Evolutionary conservation across 2,797 vertebrate species (phyloP), one percentile per base, ranked within the genome.

Genomic region (Danio choprae): DNA sequence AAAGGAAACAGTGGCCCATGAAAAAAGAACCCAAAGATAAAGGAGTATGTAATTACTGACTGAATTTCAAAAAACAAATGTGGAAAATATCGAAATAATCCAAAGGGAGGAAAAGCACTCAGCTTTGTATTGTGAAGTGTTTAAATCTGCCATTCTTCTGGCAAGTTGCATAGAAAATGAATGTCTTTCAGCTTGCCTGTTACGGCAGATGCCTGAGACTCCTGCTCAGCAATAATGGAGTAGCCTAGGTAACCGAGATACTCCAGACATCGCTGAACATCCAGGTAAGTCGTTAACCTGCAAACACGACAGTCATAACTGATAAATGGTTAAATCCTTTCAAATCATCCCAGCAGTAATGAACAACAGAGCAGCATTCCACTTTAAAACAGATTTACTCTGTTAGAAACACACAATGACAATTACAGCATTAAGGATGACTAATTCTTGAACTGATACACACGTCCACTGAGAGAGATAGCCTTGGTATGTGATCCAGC

Each of bases 381-480:
- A 10, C 9, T n/a, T n/a, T n/a, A n/a, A n/a, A n/a, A n/a, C n/a
- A n/a, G n/a, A n/a, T n/a, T n/a, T n/a, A n/a, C n/a, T n/a, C 13
- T 53, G 15, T 53, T 40, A 63, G 41, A 63, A 63, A n/a, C 16
- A 63, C 9, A 51, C 29, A 38, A 38, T 40, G 7, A 53, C 22
- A 38, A 38, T 40, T 7, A 53, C 22, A 51, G 36, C 29, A 53
- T 40, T 16, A 53, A 50, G 22, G 18, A 73, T 9, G 22, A 18
- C 59, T 9, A 20, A 41, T 15, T 29, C 18, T 20, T 72, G 51
- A 43, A 60, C 15, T 38, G 44, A 67, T 43, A 67, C 62, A 65
- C 86, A 98, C 97, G 96, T 98, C 97, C 97, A 98, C 90, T 98
- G 97, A 10, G 96, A 98, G 38, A 98, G 96, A 89, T 96, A 99